Evolutionary conservation across 2,888 invertebrate genomes (phyloP).

Genomic region (Colostygia pectinataria): DNA sequence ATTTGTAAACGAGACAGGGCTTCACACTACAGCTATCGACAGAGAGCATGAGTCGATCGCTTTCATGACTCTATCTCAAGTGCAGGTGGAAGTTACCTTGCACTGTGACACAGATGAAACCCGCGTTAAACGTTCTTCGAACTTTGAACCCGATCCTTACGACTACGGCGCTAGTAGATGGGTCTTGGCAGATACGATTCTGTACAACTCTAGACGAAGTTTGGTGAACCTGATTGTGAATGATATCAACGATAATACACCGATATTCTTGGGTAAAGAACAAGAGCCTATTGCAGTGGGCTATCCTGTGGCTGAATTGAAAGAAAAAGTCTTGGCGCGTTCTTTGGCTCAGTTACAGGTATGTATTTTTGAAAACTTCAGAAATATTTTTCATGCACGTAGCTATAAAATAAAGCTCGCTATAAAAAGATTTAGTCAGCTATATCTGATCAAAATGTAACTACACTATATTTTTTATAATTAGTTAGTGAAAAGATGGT

Average conservation of each 20-base stretch:
- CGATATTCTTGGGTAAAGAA: constrained; percentile 67
- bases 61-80: constrained; percentile 73
- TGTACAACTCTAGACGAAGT: constrained; percentile 61
- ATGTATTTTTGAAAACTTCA: no score
- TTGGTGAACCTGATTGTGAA: constrained; percentile 76
- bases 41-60: constrained; percentile 74
- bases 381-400: not conserved
- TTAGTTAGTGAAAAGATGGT: no score
- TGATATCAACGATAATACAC: constrained; percentile 80
- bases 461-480: no score
- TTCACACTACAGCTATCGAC: constrained; percentile 64
- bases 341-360: constrained; percentile 74
- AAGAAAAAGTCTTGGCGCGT: constrained; percentile 64
- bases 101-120: constrained; percentile 51
- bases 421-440: no score
- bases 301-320: constrained; percentile 68
- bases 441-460: no score
- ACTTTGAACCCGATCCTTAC: constrained; percentile 52
- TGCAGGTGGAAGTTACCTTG: constrained; percentile 70
- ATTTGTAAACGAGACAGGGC: constrained; percentile 62
- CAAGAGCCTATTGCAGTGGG: constrained; percentile 68
- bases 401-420: not conserved
- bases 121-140: constrained; percentile 56
- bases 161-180: constrained; percentile 68
- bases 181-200: constrained; percentile 66